Evolutionary conservation across 2,797 vertebrate species (phyloP).

Genomic region (Sebastolobus altivelis): DNA sequence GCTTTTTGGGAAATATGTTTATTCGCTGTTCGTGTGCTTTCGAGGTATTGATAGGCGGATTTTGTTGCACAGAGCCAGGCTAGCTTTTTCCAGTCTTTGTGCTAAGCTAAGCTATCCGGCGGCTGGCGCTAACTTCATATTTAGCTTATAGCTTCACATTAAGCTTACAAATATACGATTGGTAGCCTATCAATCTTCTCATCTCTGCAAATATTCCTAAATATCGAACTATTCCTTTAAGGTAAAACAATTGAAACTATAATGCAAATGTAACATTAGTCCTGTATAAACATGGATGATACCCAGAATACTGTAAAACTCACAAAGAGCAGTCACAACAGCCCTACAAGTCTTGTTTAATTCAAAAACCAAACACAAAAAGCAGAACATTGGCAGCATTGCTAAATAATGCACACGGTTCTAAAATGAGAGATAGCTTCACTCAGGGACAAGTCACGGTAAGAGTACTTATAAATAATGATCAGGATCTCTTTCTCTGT

Average conservation of each 20-base stretch:
- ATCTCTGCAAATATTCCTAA: neutral
- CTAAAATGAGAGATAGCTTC: conserved; percentile 66
- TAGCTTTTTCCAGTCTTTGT: neutral
- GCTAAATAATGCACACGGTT: conserved; percentile 72
- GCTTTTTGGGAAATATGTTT: too few relatives aligned
- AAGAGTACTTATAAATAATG: conserved; percentile 68
- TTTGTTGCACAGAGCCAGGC: neutral
- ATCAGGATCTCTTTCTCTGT: conserved; percentile 41
- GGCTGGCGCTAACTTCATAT: neutral
- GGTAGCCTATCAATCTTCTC: too few relatives aligned
- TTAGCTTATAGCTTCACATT: neutral
- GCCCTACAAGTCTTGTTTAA: conserved; percentile 41
- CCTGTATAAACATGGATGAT: neutral
- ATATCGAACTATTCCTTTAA: neutral
- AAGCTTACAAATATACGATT: too few relatives aligned
- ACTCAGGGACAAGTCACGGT: conserved; percentile 50
- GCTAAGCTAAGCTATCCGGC: neutral
- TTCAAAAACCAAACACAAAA: conserved; percentile 55
- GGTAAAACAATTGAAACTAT: neutral
- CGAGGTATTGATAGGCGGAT: neutral
- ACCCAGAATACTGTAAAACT: conserved; percentile 22
- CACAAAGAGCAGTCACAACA: conserved; percentile 32
- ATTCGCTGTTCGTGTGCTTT: neutral
- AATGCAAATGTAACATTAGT: neutral
- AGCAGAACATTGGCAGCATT: conserved; percentile 49